Base-by-base conservation (phyloP, 2,797 vertebrate genomes). In the Alfaro cultratus region DNA sequence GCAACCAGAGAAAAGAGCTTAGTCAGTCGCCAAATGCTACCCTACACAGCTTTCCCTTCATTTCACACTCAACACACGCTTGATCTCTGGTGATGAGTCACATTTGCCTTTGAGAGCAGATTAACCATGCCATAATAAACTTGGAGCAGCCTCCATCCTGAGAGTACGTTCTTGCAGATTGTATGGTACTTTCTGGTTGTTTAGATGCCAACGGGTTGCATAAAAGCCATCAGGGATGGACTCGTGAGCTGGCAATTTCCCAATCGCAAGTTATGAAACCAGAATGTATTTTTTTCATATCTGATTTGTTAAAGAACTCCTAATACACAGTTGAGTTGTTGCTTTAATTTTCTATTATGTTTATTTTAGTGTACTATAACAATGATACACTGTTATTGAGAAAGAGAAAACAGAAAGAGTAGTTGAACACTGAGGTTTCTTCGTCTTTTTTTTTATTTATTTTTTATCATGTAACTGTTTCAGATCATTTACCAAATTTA, bases 11-110 rank as follows among this genome's bases (percentile, higher is more conserved):
- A 76, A 92, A 93, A 89, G 76, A 87, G 93, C 93, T 93, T 87
- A 93, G 92, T 95, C 93, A 94, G 92, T 90, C n/a, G 46, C 92
- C 91, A 93, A 92, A 87, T 90, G 87, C 83, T 91, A 82, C 83
- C 73, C 73, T 51, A 16, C 81, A 68, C 85, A 82, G 82, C 80
- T 85, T 74, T 92, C 86, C 82, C 73, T 64, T 86, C 73, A 73
- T 76, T 77, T 76, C 51, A 84, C 51, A 68, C 87, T 57, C 68
- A 68, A 67, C 57, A 39, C 80, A 76, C 68, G 71, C 80, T 46
- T 16, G 29, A 74, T 72, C 81, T 91, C 75, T 76, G 73, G 79
- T 80, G 87, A 89, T 82, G 87, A 89, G 86, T 88, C 84, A 86
- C 87, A 90, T 83, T 0, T 18, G 75, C 77, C 87, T 89, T 87